Evolutionary conservation across 2,113 vertebrate species (phyloP).

Genomic region (Acrocephalus arundinaceus): DNA sequence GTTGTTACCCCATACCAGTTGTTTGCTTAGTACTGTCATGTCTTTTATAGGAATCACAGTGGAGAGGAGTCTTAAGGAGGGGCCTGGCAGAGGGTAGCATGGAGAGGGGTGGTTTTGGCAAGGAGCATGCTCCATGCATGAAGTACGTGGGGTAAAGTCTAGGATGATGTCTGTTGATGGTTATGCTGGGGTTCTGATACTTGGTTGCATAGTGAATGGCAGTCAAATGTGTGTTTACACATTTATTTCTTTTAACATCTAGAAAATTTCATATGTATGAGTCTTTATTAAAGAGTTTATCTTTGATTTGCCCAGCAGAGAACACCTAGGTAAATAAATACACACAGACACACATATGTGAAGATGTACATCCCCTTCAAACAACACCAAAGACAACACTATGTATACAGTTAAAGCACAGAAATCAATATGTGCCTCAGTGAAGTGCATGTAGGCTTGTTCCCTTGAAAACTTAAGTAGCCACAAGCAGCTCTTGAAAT

Average conservation of each 20-base stretch:
- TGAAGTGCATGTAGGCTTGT: fast-evolving
- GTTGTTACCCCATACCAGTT: background rate
- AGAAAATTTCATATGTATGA: background rate
- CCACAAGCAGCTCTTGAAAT: background rate
- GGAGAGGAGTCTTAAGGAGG: background rate
- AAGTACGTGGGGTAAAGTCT: background rate
- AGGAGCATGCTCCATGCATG: background rate
- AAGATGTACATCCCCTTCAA: fast-evolving
- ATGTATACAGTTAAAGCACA: background rate
- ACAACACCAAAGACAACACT: background rate
- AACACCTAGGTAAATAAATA: background rate
- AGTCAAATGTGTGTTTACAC: background rate
- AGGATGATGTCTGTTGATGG: background rate
- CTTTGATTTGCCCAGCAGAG: background rate
- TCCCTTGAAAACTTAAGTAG: background rate
- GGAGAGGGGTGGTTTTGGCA: background rate
- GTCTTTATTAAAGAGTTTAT: background rate
- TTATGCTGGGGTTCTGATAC: background rate
- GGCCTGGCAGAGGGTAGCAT: background rate
- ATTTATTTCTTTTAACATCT: background rate
- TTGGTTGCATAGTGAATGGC: background rate
- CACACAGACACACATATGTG: background rate
- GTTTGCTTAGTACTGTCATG: background rate
- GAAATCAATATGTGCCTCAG: background rate
- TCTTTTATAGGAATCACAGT: background rate